These are phyloP conservation scores for Leptura quadrifasciata DNA, from an alignment of 2,888 invertebrate genomes.

Conservation along the genomic window DNA sequence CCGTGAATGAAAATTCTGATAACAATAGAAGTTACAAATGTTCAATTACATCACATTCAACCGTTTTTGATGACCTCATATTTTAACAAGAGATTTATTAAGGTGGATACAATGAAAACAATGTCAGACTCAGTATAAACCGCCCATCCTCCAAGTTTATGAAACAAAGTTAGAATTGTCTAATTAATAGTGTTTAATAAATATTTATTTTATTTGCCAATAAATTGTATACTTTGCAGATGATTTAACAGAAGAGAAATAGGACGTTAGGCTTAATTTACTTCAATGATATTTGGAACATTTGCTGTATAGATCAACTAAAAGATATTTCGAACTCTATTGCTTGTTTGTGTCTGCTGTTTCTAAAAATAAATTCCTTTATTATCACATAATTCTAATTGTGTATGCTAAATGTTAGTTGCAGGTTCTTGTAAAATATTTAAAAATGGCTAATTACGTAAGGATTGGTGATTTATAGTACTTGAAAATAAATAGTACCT, in stretches of 20 bases:
- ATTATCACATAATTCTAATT: not conserved
- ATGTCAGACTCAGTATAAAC: not conserved
- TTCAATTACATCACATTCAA: no score
- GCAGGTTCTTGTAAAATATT: not conserved
- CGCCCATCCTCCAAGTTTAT: not conserved
- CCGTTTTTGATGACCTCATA: no score
- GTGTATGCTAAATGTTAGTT: not conserved
- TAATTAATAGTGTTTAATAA: slow-evolving; percentile 7
- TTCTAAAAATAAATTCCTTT: slow-evolving; percentile 7
- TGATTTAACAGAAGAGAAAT: slow-evolving; percentile 1
- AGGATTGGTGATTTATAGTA: not conserved
- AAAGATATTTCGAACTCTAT: not conserved
- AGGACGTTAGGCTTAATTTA: not conserved
- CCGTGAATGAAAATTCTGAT: no score
- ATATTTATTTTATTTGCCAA: slow-evolving; percentile 3
- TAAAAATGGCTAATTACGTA: not conserved
- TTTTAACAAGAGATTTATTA: not conserved
- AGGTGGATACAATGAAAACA: not conserved
- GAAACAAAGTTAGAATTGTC: not conserved
- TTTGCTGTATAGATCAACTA: not conserved
- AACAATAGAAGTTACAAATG: no score
- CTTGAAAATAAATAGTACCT: not conserved
- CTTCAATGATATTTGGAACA: not conserved
- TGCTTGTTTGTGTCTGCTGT: not conserved
- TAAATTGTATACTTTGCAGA: not conserved